phyloP scores from a whole-genome alignment of 2,888 invertebrate genomes.

The Blastobasis adustella region DNA sequence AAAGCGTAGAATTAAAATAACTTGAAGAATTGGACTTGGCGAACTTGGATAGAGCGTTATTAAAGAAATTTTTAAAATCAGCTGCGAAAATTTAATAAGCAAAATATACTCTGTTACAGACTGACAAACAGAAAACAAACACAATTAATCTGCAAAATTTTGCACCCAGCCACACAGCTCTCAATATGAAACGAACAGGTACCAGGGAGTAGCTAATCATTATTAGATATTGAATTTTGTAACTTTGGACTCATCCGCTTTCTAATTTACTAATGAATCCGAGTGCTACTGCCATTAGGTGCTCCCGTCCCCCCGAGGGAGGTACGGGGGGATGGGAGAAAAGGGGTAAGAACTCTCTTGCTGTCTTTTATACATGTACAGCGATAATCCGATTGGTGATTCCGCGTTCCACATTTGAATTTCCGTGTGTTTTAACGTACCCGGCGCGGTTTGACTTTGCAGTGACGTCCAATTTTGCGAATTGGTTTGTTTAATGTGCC shows the following conservation, averaged over 20 bases:
- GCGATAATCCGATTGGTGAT: slow-evolving; percentile 72
- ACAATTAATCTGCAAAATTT: neutral
- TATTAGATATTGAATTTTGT: slow-evolving; percentile 75
- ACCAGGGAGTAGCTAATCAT: slow-evolving; percentile 61
- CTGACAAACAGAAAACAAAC: neutral
- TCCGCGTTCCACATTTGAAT: slow-evolving; percentile 67
- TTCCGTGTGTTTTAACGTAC: slow-evolving; percentile 54
- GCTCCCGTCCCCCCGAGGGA: slow-evolving; percentile 16
- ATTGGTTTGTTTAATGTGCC: slow-evolving; percentile 29
- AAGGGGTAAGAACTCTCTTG: slow-evolving; percentile 69
- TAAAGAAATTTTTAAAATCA: no score
- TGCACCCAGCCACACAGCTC: slow-evolving; percentile 11
- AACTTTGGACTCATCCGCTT: slow-evolving; percentile 75
- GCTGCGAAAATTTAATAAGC: no score
- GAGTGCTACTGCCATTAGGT: slow-evolving; percentile 69
- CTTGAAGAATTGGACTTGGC: no score
- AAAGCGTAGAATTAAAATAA: no score
- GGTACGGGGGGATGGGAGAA: slow-evolving; percentile 27
- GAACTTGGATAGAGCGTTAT: no score
- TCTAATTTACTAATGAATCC: slow-evolving; percentile 77
- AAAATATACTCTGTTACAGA: no score
- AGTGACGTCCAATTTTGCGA: slow-evolving; percentile 35
- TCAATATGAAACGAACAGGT: slow-evolving; percentile 57
- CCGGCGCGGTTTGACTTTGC: slow-evolving; percentile 34
- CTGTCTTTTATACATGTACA: slow-evolving; percentile 73